Base-by-base conservation (phyloP, 2,113 vertebrate genomes). In the Pimephales promelas region DNA sequence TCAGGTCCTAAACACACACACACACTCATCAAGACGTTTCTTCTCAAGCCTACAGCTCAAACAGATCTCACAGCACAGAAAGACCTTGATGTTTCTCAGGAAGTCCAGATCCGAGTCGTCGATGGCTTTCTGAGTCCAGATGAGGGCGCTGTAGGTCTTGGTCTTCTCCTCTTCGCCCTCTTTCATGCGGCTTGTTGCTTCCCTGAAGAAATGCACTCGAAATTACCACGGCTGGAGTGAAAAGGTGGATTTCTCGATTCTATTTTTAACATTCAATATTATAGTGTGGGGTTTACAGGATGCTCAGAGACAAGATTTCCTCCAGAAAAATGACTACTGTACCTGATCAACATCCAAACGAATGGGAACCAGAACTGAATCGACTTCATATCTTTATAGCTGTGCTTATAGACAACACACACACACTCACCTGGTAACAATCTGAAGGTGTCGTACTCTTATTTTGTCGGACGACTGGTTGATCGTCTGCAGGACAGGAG, bases 151-250 rank as follows among this genome's bases (percentile, higher is more conserved):
- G 82, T 99, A 99, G 0, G 96, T 95, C 92, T 99, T 99, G 4
- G 98, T 99, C 92, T 99, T 99, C 84, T 95, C 97, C 91, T 98
- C 97, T 88, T 99, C 98, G 2, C 98, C 98, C 90, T 97, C 96
- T 89, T 99, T 99, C 97, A 99, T 98, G 8, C 93, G 96, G 78
- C 94, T 93, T 92, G 97, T 95, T 81, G 97, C 97, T 74, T 99
- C 97, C 91, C 97, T 99, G 89, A 9, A 79, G 82, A 31, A n/a
- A 24, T 24, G 8, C 34, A 56, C 14, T 56, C 14, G 13, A 20
- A 22, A 54, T 8, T 22, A 22, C 5, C 5, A 14, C 3, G 45
- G 45, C 45, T 47, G 13, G 45, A 14, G 0, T 1, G 1, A 47
- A 14, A 47, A 14, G 3, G 13, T 14, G 1, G 45, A 47, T 14